Evolutionary conservation across 2,888 invertebrate genomes (phyloP).

Genomic region (Drosophila paracracens): DNA sequence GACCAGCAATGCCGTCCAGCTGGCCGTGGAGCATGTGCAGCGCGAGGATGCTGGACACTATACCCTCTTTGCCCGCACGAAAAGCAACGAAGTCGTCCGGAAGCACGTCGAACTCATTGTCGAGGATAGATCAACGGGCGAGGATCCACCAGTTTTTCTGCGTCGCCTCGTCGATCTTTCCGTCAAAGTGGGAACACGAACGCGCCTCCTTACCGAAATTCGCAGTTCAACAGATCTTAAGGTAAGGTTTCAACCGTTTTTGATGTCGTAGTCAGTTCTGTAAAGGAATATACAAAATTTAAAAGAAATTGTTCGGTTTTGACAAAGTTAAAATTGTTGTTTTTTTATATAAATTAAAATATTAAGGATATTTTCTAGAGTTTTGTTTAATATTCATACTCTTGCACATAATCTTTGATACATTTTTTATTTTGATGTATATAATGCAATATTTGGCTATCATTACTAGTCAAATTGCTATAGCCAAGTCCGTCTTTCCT

Average conservation of each 20-base stretch:
- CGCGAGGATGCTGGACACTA: constrained; percentile 91
- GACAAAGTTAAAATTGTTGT: neutral
- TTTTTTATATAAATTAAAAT: neutral
- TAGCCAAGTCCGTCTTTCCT: neutral
- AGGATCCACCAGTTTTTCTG: constrained; percentile 93
- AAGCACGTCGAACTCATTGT: constrained; percentile 87
- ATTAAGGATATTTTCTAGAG: neutral
- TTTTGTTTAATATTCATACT: neutral
- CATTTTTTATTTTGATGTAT: neutral
- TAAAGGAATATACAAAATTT: neutral
- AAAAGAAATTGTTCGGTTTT: neutral
- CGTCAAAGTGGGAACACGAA: constrained; percentile 95
- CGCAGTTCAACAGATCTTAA: constrained; percentile 91
- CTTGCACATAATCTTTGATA: neutral
- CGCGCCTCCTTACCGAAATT: constrained; percentile 93
- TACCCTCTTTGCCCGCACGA: constrained; percentile 88
- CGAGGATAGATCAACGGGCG: constrained; percentile 87
- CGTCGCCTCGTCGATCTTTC: constrained; percentile 93
- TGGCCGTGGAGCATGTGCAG: constrained; percentile 91
- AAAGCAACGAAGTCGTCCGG: constrained; percentile 86
- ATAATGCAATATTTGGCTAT: neutral
- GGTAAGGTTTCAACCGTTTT: constrained; percentile 85
- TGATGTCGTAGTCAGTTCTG: neutral
- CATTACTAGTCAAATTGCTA: neutral
- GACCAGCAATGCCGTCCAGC: constrained; percentile 88